Conservation (phyloP, 1,140 invertebrate genomes). For the Palaemon carinicauda region DNA sequence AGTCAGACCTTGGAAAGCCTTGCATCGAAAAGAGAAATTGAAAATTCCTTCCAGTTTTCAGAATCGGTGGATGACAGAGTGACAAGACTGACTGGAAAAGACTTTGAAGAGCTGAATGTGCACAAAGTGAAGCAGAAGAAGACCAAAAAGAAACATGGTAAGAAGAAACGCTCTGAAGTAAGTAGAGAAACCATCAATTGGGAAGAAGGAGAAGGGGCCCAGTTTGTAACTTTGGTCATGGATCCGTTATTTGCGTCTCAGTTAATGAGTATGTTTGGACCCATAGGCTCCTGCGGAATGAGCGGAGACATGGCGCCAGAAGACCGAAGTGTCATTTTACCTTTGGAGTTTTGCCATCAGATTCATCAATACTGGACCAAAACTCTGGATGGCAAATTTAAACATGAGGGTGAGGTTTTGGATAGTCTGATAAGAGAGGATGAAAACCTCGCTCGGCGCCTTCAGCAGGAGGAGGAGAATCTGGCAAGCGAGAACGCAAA, state of each 20-base stretch:
- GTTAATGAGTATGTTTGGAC: slow-evolving; percentile 40
- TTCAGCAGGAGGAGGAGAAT: slow-evolving; percentile 48
- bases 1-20: slow-evolving; percentile 22
- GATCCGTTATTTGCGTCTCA: slow-evolving; percentile 47
- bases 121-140: slow-evolving; percentile 33
- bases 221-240: slow-evolving; percentile 40
- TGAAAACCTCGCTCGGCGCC: slow-evolving; percentile 26
- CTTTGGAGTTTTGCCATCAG: slow-evolving; percentile 32
- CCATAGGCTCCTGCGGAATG: slow-evolving; percentile 15
- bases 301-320: slow-evolving; percentile 32
- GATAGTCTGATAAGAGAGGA: slow-evolving; percentile 42
- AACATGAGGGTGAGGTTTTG: slow-evolving; percentile 35
- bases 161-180: not conserved
- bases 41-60: slow-evolving; percentile 15
- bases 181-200: not conserved
- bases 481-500: not conserved
- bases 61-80: slow-evolving; percentile 38
- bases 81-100: slow-evolving; percentile 31
- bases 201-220: slow-evolving; percentile 27
- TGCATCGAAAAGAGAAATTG: slow-evolving; percentile 28
- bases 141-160: slow-evolving; percentile 21
- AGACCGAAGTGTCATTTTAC: slow-evolving; percentile 39
- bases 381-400: slow-evolving; percentile 43
- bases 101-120: slow-evolving; percentile 12
- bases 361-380: slow-evolving; percentile 34